Evolutionary conservation across 1,140 invertebrate genomes (phyloP).

Genomic region (Metaphire vulgaris): DNA sequence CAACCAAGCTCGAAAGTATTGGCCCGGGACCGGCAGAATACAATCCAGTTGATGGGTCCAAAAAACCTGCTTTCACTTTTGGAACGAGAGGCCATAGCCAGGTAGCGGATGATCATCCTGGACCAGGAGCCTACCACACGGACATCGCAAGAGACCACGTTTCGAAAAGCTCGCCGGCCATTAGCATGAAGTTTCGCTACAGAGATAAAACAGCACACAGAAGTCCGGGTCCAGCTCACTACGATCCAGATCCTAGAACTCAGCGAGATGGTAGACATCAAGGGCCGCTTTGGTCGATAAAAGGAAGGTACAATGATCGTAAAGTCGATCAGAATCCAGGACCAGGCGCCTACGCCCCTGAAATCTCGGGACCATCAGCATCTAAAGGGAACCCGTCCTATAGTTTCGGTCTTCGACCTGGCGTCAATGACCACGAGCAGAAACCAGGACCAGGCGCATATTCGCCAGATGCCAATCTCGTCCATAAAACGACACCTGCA

Average conservation of each 20-base stretch:
- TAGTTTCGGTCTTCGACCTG: neutral
- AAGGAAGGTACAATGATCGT: neutral
- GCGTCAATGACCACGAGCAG: neutral
- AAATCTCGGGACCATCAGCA: neutral
- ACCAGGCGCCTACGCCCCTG: neutral
- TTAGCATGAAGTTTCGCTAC: neutral
- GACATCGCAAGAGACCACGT: neutral
- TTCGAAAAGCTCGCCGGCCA: neutral
- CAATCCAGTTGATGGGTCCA: neutral
- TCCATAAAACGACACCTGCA: neutral
- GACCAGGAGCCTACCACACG: neutral
- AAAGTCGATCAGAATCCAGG: neutral
- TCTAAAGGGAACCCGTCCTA: neutral
- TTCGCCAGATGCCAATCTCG: neutral
- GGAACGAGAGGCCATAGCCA: neutral
- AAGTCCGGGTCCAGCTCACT: neutral
- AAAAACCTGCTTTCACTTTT: neutral
- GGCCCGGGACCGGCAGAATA: neutral
- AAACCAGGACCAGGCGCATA: neutral
- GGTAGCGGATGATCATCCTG: neutral
- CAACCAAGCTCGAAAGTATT: neutral
- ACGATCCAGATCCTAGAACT: neutral
- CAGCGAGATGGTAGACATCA: neutral
- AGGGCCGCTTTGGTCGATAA: neutral
- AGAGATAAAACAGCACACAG: neutral